These are phyloP conservation scores for Papilio demoleus DNA, from an alignment of 2,888 invertebrate genomes.

Conservation along the genomic window DNA sequence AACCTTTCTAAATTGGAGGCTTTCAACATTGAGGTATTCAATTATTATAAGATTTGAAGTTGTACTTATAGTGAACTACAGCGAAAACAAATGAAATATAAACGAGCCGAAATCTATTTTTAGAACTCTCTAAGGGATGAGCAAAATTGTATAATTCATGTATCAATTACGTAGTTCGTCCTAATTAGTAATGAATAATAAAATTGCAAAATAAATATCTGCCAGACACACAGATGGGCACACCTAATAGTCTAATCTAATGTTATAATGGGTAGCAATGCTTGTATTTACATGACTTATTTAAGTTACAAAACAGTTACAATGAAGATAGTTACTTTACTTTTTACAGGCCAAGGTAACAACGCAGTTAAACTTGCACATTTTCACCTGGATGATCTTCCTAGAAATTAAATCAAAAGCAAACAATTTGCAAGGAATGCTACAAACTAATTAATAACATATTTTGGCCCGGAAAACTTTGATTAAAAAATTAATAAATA, in stretches of 20 bases:
- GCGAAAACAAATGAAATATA: not conserved
- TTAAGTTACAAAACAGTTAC: not conserved
- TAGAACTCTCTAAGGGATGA: not conserved
- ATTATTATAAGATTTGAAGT: not conserved
- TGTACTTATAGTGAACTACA: too few relatives aligned
- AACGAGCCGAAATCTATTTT: not conserved
- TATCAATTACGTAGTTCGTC: conserved; percentile 54
- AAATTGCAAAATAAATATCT: conserved; percentile 59
- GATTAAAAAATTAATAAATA: too few relatives aligned
- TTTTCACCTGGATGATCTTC: too few relatives aligned
- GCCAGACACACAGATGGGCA: conserved; percentile 62
- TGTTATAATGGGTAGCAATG: conserved; percentile 39
- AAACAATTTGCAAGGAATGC: not conserved
- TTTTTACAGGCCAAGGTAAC: too few relatives aligned
- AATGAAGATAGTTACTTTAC: not conserved
- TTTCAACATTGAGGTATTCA: not conserved
- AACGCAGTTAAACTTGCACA: too few relatives aligned
- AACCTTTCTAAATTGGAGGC: not conserved
- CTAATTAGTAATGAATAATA: conserved; percentile 62
- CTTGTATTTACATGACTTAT: not conserved
- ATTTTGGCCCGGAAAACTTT: too few relatives aligned
- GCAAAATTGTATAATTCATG: not conserved
- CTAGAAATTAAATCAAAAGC: not conserved
- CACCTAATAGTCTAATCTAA: conserved; percentile 53
- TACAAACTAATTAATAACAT: too few relatives aligned